phyloP scores from a whole-genome alignment of 2,113 vertebrate species.

The Nothoprocta pentlandii region DNA sequence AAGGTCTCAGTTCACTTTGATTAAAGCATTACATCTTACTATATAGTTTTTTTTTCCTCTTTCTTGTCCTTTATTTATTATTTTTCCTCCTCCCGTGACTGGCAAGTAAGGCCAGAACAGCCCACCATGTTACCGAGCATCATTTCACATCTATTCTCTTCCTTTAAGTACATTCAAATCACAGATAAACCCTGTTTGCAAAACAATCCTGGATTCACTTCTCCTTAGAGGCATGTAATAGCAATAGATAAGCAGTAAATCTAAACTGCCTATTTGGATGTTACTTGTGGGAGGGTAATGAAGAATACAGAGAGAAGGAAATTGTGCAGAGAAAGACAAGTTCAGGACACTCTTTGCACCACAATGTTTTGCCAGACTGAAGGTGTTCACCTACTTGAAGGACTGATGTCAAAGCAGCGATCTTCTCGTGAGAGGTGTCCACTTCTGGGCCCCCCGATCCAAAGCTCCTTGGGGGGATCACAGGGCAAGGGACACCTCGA shows the following conservation, averaged over 20 bases:
- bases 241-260: neutral
- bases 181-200: neutral
- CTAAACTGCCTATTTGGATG: neutral
- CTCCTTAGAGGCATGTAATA: neutral
- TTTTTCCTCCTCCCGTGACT: too few species aligned
- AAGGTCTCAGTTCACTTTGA: neutral
- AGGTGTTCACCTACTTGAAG: neutral
- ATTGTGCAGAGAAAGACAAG: neutral
- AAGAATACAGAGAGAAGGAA: neutral
- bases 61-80: too few species aligned
- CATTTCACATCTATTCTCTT: neutral
- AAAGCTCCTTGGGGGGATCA: neutral
- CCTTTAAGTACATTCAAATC: neutral
- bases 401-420: neutral
- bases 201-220: neutral
- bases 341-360: neutral
- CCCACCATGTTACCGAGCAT: neutral
- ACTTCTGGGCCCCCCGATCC: neutral
- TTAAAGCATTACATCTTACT: neutral
- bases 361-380: neutral
- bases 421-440: neutral
- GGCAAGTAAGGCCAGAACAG: neutral
- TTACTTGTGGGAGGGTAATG: neutral
- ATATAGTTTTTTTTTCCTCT: accelerated
- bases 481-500: neutral